phyloP scores from a whole-genome alignment of 2,797 vertebrate species.

The Lepilemur ruficaudatus region DNA sequence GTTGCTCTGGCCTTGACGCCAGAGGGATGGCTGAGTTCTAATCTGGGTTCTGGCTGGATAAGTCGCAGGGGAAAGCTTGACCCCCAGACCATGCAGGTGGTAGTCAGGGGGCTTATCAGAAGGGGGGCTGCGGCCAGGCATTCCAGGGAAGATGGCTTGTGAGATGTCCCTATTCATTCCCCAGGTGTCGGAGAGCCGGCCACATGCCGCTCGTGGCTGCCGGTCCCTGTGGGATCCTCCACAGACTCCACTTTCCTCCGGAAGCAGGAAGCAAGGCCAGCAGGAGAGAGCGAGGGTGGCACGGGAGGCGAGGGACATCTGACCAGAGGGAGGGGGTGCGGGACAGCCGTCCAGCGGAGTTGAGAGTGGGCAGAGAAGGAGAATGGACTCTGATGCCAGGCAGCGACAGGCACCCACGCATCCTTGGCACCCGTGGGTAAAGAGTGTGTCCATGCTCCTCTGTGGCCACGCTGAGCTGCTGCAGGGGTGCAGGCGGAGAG shows the following conservation, averaged over 20 bases:
- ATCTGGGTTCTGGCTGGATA: background rate
- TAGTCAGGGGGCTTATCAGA: background rate
- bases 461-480: background rate
- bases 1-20: background rate
- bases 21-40: background rate
- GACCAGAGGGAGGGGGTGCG: background rate
- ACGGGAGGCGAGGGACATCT: accelerated
- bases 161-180: accelerated
- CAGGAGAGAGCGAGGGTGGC: background rate
- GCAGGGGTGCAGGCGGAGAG: too few relatives aligned
- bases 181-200: background rate
- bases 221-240: background rate
- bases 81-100: background rate
- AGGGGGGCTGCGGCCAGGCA: background rate
- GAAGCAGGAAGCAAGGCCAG: too few relatives aligned
- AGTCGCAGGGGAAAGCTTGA: background rate
- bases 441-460: accelerated
- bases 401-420: accelerated
- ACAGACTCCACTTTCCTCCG: too few relatives aligned
- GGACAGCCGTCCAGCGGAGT: accelerated
- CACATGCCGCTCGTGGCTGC: accelerated
- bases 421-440: accelerated
- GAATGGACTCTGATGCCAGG: background rate
- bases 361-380: background rate
- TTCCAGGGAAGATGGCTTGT: background rate